Conservation (phyloP, 1,140 invertebrate genomes). For the Heliconius melpomene region DNA sequence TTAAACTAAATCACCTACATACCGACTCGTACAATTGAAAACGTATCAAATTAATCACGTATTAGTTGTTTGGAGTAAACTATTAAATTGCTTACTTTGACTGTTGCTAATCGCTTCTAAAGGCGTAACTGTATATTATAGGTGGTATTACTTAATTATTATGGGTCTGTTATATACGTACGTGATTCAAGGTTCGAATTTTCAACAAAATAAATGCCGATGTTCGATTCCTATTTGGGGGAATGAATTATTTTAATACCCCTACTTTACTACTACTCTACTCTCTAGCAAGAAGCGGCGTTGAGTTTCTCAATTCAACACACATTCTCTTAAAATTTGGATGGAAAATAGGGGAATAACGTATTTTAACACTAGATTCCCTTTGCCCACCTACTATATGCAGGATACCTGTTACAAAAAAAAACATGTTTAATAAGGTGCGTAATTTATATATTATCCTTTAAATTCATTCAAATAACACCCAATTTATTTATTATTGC, state of each 20-base stretch:
- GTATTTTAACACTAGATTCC: no score
- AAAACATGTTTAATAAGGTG: no score
- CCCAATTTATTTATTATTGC: not conserved
- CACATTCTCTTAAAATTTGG: no score
- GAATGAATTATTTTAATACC: no score
- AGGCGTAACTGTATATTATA: not conserved
- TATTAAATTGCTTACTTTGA: conserved; percentile 9
- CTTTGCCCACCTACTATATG: no score
- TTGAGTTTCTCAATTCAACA: no score
- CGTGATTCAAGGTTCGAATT: not conserved
- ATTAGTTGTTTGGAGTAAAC: not conserved
- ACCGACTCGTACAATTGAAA: not conserved
- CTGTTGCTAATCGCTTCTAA: conserved; percentile 13
- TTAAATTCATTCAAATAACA: not conserved
- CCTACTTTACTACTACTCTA: no score
- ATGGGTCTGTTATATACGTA: not conserved
- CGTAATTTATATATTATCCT: not conserved
- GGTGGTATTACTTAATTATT: not conserved
- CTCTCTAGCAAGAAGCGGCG: no score
- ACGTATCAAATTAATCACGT: conserved; percentile 13
- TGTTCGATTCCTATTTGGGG: no score
- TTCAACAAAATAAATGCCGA: not conserved
- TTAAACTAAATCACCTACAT: not conserved
- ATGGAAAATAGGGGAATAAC: no score
- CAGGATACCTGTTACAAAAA: no score